Conservation (phyloP, 2,113 vertebrate species). For the Crotalus horridus region DNA sequence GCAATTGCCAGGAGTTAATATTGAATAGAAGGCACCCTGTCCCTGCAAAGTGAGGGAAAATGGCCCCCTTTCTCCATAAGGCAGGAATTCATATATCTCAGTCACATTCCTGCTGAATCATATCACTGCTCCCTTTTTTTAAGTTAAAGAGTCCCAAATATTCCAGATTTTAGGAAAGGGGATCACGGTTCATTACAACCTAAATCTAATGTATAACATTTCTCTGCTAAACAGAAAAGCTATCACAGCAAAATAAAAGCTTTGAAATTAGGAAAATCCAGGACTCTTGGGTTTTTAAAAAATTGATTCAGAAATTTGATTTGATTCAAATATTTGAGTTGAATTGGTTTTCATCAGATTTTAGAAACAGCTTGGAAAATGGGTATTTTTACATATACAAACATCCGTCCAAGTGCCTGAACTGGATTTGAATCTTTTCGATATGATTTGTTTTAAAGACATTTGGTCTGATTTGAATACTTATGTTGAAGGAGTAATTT, state of each 20-base stretch:
- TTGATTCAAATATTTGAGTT: neutral
- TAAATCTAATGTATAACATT: neutral
- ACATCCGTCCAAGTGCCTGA: neutral
- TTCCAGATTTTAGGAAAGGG: neutral
- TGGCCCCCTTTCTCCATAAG: neutral
- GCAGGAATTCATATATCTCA: neutral
- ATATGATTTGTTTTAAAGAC: neutral
- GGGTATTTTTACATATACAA: neutral
- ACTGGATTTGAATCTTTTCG: neutral
- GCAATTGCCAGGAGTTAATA: neutral
- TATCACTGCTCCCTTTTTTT: neutral
- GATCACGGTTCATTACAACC: neutral
- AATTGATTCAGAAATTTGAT: neutral
- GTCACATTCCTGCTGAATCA: neutral
- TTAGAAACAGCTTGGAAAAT: neutral
- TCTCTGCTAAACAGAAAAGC: neutral
- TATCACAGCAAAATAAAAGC: neutral
- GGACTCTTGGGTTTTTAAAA: neutral
- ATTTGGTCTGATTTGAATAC: neutral
- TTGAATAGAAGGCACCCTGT: neutral
- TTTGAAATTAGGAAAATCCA: neutral
- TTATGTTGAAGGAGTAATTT: neutral
- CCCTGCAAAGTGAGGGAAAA: neutral
- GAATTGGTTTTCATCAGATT: neutral
- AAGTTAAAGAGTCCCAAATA: neutral